A percentile compares a stretch with the other conserved stretches of the same genome.
Evolutionary conservation across 2,797 vertebrate species (phyloP).

Genomic region (Gymnopithys bicolor): DNA sequence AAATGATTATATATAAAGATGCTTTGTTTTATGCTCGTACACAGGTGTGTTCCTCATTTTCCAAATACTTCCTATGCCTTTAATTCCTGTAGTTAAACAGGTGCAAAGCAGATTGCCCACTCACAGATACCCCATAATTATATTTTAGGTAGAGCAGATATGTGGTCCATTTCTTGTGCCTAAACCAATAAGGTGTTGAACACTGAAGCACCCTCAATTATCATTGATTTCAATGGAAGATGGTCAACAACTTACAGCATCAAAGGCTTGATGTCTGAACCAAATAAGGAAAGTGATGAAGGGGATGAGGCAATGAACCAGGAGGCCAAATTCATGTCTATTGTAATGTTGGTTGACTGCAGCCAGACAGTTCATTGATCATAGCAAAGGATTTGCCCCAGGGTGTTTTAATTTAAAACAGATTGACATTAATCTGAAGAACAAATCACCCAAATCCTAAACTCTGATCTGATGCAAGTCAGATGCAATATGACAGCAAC

Average conservation of each 20-base stretch:
- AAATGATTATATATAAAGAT: constrained; percentile 57
- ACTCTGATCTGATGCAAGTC: constrained; percentile 69
- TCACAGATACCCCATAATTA: neutral
- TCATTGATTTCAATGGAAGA: constrained; percentile 6
- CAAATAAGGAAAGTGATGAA: constrained; percentile 29
- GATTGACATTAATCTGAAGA: constrained; percentile 69
- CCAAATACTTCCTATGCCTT: constrained; percentile 53
- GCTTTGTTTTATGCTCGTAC: constrained; percentile 55
- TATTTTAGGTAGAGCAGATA: constrained; percentile 19
- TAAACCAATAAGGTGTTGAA: neutral
- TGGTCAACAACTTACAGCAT: neutral
- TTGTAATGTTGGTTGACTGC: constrained; percentile 62
- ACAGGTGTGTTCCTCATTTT: constrained; percentile 62
- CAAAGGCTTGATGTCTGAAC: constrained; percentile 19
- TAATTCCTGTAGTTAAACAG: constrained; percentile 70
- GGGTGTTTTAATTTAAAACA: constrained; percentile 72
- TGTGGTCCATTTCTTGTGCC: neutral
- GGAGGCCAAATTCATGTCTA: constrained; percentile 54
- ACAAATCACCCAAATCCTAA: constrained; percentile 66
- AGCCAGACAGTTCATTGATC: constrained; percentile 70
- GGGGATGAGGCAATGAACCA: constrained; percentile 41
- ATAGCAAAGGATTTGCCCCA: constrained; percentile 60
- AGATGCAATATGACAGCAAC: constrained; percentile 66
- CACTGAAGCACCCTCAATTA: neutral
- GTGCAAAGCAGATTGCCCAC: constrained; percentile 54